These are phyloP conservation scores for Neomorphus geoffroyi DNA, from an alignment of 2,797 vertebrate genomes.

Conservation along the genomic window DNA sequence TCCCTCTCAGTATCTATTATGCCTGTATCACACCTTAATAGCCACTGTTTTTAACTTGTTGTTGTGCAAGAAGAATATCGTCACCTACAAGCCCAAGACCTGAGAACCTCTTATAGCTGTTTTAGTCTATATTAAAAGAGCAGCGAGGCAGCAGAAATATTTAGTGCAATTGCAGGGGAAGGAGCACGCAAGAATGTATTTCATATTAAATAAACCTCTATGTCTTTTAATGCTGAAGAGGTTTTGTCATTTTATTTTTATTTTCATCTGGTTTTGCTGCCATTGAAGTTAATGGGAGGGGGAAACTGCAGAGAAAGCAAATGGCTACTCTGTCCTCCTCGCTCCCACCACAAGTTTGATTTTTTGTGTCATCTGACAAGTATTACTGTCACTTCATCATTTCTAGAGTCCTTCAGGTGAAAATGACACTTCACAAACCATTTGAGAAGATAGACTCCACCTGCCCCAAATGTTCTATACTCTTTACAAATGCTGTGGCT, in stretches of 20 bases:
- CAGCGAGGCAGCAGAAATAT: neutral
- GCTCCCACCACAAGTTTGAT: neutral
- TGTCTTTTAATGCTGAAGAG: neutral
- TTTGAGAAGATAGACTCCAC: neutral
- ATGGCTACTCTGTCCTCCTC: neutral
- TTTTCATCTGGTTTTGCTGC: neutral
- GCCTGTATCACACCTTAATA: neutral
- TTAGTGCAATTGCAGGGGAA: neutral
- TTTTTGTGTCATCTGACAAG: neutral
- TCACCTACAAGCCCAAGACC: neutral
- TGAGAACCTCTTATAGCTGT: neutral
- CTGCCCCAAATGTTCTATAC: neutral
- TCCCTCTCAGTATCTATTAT: neutral
- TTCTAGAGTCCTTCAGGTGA: neutral
- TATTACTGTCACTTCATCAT: neutral
- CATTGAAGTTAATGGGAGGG: neutral
- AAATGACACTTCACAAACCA: neutral
- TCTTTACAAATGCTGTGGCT: neutral
- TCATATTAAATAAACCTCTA: neutral
- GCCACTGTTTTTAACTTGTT: neutral
- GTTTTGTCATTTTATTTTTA: neutral
- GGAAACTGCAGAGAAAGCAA: neutral
- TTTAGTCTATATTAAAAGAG: neutral
- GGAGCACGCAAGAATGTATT: neutral
- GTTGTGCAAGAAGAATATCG: neutral